Conservation (phyloP, 2,113 vertebrate genomes). For the Thermophis baileyi region DNA sequence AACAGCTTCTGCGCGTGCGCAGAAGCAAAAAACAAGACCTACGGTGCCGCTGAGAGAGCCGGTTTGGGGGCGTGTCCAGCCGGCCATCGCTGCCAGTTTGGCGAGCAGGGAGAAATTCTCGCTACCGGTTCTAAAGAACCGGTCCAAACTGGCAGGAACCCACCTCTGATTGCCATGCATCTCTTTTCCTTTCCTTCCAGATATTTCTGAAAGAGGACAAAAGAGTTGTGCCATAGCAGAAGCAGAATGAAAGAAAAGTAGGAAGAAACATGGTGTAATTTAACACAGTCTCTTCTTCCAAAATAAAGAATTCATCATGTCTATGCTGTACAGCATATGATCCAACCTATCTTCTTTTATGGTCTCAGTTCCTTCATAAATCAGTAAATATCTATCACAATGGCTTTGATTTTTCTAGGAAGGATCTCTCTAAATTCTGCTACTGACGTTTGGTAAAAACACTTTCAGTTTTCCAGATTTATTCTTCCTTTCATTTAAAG, state of each 20-base stretch:
- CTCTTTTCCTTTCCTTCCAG: background rate
- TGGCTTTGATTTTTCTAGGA: background rate
- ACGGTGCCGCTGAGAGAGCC: no score
- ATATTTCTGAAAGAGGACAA: background rate
- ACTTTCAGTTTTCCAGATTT: background rate
- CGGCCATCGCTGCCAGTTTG: no score
- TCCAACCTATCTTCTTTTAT: background rate
- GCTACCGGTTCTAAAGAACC: no score
- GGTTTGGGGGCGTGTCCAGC: no score
- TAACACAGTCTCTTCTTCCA: background rate
- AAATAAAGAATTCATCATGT: background rate
- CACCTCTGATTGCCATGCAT: no score
- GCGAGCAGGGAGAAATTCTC: no score
- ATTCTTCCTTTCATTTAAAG: background rate
- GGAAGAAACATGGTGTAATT: background rate
- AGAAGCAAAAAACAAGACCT: no score
- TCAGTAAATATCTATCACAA: background rate
- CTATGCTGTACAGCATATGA: background rate
- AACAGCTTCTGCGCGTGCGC: no score
- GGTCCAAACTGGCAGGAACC: no score
- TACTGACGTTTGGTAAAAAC: background rate
- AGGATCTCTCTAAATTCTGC: background rate
- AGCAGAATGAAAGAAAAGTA: background rate
- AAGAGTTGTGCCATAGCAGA: background rate
- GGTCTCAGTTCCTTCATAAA: background rate